Conservation (phyloP, 2,113 vertebrate species). For the Heloderma charlesbogerti region DNA sequence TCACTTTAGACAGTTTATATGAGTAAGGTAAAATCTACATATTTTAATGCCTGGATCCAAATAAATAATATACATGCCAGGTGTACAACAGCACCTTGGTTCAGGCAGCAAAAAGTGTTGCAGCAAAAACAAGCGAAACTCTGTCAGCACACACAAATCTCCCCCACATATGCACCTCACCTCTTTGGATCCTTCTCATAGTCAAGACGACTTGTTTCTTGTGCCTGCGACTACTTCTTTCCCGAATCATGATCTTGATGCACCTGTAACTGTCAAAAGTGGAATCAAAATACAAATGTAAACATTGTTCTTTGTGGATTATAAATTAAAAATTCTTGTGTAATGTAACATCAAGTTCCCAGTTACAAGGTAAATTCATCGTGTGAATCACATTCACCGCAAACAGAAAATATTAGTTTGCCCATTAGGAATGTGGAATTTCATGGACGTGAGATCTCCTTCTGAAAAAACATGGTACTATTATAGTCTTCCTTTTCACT, state of each 20-base stretch:
- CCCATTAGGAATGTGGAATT: not conserved
- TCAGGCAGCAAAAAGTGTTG: not conserved
- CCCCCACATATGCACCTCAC: not conserved
- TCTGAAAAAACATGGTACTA: not conserved
- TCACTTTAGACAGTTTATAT: not conserved
- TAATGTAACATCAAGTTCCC: too few species aligned
- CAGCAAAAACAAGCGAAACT: not conserved
- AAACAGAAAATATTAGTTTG: too few species aligned
- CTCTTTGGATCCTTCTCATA: not conserved
- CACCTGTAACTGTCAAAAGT: constrained; percentile 12
- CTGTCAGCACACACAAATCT: not conserved
- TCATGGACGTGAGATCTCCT: not conserved
- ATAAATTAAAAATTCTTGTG: too few species aligned
- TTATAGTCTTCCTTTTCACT: not conserved
- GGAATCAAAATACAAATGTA: not conserved
- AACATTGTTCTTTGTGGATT: too few species aligned
- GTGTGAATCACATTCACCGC: too few species aligned
- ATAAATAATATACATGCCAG: not conserved
- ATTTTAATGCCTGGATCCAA: not conserved
- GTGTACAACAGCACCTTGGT: not conserved
- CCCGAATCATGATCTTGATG: not conserved
- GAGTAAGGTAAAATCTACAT: not conserved
- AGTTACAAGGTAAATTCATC: too few species aligned
- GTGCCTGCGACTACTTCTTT: not conserved
- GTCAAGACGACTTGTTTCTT: not conserved